phyloP scores from a whole-genome alignment of 1,140 invertebrate genomes.

The Anastrepha ludens region DNA sequence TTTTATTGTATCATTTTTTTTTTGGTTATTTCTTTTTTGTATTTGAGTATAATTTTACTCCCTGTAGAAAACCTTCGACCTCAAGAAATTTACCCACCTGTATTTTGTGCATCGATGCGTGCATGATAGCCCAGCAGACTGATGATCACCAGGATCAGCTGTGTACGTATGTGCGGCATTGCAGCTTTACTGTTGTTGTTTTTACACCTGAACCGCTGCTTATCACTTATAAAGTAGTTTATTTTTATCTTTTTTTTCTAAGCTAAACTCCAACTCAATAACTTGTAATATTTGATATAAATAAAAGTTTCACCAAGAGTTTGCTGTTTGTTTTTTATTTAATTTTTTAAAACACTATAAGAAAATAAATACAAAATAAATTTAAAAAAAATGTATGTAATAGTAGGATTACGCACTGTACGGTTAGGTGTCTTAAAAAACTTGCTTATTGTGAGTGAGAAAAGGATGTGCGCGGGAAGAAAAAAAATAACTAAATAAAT shows the following conservation, averaged over 20 bases:
- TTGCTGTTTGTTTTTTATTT: neutral
- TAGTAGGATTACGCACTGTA: neutral
- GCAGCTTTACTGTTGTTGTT: neutral
- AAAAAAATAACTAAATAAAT: neutral
- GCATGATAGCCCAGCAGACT: slow-evolving; percentile 58
- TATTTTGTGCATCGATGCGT: slow-evolving; percentile 60
- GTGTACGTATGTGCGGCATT: slow-evolving; percentile 57
- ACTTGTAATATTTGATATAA: neutral
- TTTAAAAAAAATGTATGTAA: neutral
- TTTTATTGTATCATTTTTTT: no score
- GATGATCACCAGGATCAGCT: slow-evolving; percentile 56
- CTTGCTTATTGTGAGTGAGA: neutral
- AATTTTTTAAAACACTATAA: neutral
- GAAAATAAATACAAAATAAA: neutral
- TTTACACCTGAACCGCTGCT: neutral
- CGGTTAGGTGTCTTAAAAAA: neutral
- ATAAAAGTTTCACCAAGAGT: neutral
- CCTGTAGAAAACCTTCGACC: neutral
- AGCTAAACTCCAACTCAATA: neutral
- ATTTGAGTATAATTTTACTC: no score
- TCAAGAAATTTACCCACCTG: slow-evolving; percentile 48
- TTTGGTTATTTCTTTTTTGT: no score
- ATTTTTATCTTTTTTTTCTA: neutral
- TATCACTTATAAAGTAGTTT: neutral
- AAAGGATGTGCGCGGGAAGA: neutral